These are phyloP conservation scores for Sceloporus tristichus DNA, from an alignment of 2,113 vertebrate species.

Conservation along the genomic window DNA sequence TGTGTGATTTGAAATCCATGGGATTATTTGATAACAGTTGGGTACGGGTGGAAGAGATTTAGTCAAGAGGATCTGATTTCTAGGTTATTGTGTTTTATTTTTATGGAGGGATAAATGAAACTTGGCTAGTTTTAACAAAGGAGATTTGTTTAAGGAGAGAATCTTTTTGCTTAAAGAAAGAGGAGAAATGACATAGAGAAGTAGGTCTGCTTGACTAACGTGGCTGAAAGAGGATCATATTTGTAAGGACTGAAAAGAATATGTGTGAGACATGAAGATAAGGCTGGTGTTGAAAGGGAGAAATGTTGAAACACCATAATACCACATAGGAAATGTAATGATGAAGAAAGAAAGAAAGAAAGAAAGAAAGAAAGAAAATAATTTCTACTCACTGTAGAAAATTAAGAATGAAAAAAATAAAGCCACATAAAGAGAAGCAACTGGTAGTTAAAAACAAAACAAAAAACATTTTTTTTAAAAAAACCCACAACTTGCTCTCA, in stretches of 20 bases:
- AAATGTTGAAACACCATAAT: constrained; percentile 12
- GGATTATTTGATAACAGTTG: constrained; percentile 29
- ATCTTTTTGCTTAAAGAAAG: background rate
- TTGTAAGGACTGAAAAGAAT: background rate
- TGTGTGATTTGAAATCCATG: constrained; percentile 1
- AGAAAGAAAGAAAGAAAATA: background rate
- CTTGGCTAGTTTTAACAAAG: constrained; percentile 14
- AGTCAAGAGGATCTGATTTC: background rate
- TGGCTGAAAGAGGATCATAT: background rate
- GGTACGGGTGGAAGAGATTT: background rate
- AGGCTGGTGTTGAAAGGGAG: background rate
- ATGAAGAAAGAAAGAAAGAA: background rate
- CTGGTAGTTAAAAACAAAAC: too few species aligned
- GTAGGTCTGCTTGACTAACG: rapidly evolving
- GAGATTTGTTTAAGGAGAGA: background rate
- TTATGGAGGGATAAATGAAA: background rate
- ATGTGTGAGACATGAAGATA: background rate
- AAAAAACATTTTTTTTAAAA: too few species aligned
- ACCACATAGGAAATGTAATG: background rate
- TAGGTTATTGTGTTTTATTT: background rate
- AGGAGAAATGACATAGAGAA: background rate
- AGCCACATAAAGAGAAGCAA: too few species aligned
- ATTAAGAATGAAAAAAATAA: background rate
- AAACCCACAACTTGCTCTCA: too few species aligned
- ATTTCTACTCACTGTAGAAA: constrained; percentile 1